Evolutionary conservation across 1,140 invertebrate genomes (phyloP).

Genomic region (Trichogramma pretiosum): DNA sequence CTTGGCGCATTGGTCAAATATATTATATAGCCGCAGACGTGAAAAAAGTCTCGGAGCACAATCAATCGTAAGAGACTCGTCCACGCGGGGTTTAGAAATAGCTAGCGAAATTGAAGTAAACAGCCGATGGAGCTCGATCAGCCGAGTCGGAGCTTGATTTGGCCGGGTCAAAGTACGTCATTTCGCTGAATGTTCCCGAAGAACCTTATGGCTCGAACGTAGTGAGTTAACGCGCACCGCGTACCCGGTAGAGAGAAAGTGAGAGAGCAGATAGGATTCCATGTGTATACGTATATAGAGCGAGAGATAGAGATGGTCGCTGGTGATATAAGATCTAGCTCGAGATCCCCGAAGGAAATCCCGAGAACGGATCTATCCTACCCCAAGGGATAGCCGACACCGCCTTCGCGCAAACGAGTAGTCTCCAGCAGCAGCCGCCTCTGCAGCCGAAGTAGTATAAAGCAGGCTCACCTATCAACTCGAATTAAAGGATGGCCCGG

Average conservation of each 20-base stretch:
- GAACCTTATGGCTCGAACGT: constrained; percentile 18
- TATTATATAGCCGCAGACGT: no score
- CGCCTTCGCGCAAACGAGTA: no score
- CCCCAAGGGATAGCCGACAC: constrained; percentile 41
- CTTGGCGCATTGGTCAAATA: no score
- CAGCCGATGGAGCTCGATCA: constrained; percentile 6
- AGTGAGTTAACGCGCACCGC: constrained; percentile 8
- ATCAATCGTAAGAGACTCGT: neutral
- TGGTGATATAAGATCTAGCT: constrained; percentile 45
- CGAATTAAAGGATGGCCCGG: constrained; percentile 46
- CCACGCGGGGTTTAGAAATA: neutral
- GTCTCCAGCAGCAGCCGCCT: no score
- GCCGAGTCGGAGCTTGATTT: no score
- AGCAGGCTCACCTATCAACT: constrained; percentile 43
- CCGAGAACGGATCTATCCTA: constrained; percentile 48
- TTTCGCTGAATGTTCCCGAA: constrained; percentile 17
- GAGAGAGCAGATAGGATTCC: constrained; percentile 28
- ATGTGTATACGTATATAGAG: constrained; percentile 28
- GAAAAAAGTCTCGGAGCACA: no score
- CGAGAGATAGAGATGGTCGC: constrained; percentile 36
- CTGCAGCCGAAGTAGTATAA: constrained; percentile 21
- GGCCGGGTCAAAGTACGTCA: constrained; percentile 13
- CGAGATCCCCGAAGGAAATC: constrained; percentile 49
- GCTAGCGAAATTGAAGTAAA: constrained; percentile 1
- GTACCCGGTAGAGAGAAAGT: neutral